Conservation (phyloP, 2,888 invertebrate species). For the Pollenia labialis region DNA sequence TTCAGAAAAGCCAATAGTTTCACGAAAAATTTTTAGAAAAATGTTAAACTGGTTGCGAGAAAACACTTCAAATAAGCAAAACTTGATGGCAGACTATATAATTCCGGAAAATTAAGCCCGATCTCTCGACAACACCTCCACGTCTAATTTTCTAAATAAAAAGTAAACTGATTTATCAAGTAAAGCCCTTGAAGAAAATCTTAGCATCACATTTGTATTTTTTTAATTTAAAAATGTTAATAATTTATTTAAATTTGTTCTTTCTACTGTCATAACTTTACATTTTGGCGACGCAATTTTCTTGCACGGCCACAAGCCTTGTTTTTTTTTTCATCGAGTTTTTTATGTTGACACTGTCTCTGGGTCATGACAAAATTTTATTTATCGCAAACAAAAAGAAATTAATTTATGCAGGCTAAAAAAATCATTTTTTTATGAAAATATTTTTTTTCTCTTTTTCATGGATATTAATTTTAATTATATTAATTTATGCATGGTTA, state of each 20-base stretch:
- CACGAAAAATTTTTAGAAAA: too few species aligned
- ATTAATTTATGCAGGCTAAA: conserved; percentile 17
- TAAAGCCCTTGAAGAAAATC: too few species aligned
- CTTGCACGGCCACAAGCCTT: neutral
- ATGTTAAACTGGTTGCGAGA: too few species aligned
- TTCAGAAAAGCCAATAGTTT: too few species aligned
- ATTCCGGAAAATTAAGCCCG: too few species aligned
- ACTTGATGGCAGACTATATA: too few species aligned
- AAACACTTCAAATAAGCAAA: too few species aligned
- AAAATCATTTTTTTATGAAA: neutral
- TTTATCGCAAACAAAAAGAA: conserved; percentile 16
- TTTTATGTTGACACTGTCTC: conserved; percentile 32
- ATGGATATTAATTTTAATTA: conserved; percentile 18
- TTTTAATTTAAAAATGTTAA: too few species aligned
- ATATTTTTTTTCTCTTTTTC: neutral
- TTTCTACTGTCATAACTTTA: neutral
- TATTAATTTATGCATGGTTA: conserved; percentile 39
- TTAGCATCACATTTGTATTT: too few species aligned
- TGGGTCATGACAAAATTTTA: conserved; percentile 40
- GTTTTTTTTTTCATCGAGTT: conserved; percentile 13
- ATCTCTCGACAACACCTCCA: too few species aligned
- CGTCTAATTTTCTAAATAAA: too few species aligned
- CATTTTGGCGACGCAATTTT: neutral
- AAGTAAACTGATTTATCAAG: too few species aligned
- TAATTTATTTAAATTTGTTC: neutral